These are phyloP conservation scores for Cremastinae sp. DNA, from an alignment of 2,888 invertebrate genomes.

Conservation along the genomic window DNA sequence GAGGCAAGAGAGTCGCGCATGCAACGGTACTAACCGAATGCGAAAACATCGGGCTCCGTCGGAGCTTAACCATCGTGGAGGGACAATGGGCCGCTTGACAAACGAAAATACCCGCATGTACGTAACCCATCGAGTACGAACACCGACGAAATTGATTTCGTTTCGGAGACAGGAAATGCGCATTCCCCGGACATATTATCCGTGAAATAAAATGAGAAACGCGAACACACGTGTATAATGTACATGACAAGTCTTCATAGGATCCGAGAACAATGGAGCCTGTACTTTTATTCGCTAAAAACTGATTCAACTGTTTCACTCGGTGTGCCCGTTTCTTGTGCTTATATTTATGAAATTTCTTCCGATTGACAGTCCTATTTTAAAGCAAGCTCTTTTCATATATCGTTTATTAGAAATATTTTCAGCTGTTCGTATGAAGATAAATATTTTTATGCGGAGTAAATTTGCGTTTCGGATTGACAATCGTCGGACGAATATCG, in stretches of 20 bases:
- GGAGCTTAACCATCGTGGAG: conserved; percentile 60
- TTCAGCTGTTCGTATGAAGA: no score
- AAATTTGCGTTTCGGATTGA: no score
- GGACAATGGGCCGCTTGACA: conserved; percentile 50
- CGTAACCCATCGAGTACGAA: conserved; percentile 34
- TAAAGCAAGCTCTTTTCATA: not conserved
- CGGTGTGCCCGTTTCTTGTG: conserved; percentile 13
- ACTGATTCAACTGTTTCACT: conserved; percentile 49
- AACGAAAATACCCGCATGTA: conserved; percentile 38
- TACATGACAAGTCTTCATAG: conserved; percentile 15
- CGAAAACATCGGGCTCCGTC: conserved; percentile 75
- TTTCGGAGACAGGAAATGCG: conserved; percentile 60
- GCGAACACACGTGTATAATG: not conserved
- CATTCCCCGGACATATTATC: conserved; percentile 61
- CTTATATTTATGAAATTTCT: not conserved
- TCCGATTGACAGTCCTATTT: not conserved
- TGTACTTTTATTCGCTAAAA: conserved; percentile 17
- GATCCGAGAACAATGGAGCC: conserved; percentile 27
- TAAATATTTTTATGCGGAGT: no score
- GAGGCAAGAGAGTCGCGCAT: conserved; percentile 64
- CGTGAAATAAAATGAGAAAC: conserved; percentile 19
- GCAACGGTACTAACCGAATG: conserved; percentile 75
- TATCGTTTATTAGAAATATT: no score
- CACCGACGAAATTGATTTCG: conserved; percentile 58
- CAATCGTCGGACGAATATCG: no score